Conservation (phyloP, 2,797 vertebrate species). For the Tangara arthus region DNA sequence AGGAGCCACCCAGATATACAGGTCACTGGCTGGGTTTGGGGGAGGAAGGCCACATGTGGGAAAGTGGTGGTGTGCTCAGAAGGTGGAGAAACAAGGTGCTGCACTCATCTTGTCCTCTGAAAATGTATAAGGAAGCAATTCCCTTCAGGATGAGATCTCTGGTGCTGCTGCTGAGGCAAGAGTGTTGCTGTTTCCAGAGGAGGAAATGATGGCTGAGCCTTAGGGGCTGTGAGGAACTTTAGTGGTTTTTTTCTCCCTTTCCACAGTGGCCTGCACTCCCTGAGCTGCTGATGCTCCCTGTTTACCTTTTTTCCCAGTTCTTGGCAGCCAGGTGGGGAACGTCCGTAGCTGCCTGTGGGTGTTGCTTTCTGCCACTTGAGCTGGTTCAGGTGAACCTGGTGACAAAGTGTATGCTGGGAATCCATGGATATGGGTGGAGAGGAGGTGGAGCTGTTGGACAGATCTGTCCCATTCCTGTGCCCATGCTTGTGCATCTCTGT, state of each 20-base stretch:
- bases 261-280: background rate
- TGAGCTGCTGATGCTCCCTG: background rate
- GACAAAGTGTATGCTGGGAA: background rate
- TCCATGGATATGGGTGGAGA: fast-evolving
- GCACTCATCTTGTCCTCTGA: background rate
- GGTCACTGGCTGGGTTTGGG: background rate
- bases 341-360: background rate
- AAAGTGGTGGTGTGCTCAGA: background rate
- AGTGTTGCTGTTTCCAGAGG: background rate
- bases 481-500: background rate
- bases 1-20: background rate
- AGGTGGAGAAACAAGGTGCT: background rate
- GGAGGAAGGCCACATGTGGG: fast-evolving
- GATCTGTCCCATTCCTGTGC: background rate
- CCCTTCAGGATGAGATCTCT: background rate
- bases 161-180: background rate
- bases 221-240: background rate
- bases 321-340: background rate
- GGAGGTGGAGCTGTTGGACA: background rate
- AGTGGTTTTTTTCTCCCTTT: background rate
- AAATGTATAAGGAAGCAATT: background rate
- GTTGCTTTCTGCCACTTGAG: background rate
- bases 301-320: background rate
- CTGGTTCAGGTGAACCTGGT: background rate
- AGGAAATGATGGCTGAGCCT: background rate